phyloP scores from a whole-genome alignment of 2,888 invertebrate genomes.

The Camptogramma bilineatum region DNA sequence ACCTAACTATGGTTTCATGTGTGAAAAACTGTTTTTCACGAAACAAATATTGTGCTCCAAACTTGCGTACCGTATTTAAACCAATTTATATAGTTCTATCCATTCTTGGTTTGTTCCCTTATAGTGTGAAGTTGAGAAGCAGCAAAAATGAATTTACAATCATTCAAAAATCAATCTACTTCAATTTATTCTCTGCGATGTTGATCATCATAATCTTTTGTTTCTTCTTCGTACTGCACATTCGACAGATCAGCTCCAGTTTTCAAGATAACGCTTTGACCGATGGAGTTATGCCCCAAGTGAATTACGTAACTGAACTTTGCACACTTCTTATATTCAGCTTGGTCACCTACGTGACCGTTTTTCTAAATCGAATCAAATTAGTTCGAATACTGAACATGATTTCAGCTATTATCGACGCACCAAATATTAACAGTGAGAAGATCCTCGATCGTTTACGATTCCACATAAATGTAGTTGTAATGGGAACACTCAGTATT shows the following conservation, averaged over 20 bases:
- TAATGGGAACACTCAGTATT: constrained; percentile 46
- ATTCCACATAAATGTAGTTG: constrained; percentile 50
- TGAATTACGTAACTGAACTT: constrained; percentile 69
- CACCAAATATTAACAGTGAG: constrained; percentile 47
- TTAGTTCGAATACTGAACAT: constrained; percentile 65
- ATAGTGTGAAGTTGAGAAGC: constrained; percentile 52
- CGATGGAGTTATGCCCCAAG: constrained; percentile 60
- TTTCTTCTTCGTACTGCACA: constrained; percentile 58
- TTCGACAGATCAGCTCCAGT: constrained; percentile 52
- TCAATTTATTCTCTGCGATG: constrained; percentile 61
- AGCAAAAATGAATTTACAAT: constrained; percentile 49
- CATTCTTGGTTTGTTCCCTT: constrained; percentile 59
- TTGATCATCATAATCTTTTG: constrained; percentile 52
- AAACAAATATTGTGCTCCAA: constrained; percentile 28
- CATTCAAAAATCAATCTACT: constrained; percentile 61
- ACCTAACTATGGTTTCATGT: constrained; percentile 45
- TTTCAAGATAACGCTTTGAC: constrained; percentile 54
- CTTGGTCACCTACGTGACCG: constrained; percentile 56
- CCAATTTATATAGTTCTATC: constrained; percentile 56
- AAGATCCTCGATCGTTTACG: constrained; percentile 51
- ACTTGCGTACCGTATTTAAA: constrained; percentile 50
- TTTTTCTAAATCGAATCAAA: constrained; percentile 57
- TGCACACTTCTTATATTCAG: constrained; percentile 52
- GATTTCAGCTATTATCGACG: constrained; percentile 54
- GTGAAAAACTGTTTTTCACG: constrained; percentile 42